Conservation (phyloP, 2,888 invertebrate species). For the Hetaerina titia region DNA sequence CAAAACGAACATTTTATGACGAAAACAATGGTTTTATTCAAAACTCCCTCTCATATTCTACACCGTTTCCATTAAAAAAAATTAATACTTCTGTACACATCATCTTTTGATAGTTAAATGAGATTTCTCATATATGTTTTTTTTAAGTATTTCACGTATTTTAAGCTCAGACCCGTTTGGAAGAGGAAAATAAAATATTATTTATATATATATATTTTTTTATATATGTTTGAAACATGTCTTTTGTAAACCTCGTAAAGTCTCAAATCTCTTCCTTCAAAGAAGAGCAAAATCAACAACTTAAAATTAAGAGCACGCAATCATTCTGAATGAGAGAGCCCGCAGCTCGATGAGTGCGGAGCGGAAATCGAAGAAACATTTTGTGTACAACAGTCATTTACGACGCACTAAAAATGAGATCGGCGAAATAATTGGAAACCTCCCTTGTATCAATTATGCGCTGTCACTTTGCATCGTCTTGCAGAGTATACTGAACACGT, state of each 20-base stretch:
- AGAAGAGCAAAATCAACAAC: not conserved
- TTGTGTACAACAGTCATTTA: not conserved
- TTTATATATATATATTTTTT: not conserved
- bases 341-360: not conserved
- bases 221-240: not conserved
- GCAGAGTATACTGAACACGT: not conserved
- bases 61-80: not conserved
- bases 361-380: not conserved
- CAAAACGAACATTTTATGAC: not conserved
- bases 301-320: not conserved
- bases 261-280: not conserved
- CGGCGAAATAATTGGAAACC: conserved; percentile 14
- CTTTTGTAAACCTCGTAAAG: not conserved
- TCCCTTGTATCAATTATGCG: not conserved
- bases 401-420: conserved; percentile 14
- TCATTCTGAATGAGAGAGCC: not conserved
- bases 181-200: conserved; percentile 58
- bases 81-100: not conserved
- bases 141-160: conserved; percentile 22
- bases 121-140: not conserved
- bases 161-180: conserved; percentile 65
- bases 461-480: not conserved
- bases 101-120: conserved; percentile 17
- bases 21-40: not conserved
- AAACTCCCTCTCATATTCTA: not conserved